Evolutionary conservation across 2,113 vertebrate genomes (phyloP), one percentile per base, ranked within the genome.

Genomic region (Corapipo altera): DNA sequence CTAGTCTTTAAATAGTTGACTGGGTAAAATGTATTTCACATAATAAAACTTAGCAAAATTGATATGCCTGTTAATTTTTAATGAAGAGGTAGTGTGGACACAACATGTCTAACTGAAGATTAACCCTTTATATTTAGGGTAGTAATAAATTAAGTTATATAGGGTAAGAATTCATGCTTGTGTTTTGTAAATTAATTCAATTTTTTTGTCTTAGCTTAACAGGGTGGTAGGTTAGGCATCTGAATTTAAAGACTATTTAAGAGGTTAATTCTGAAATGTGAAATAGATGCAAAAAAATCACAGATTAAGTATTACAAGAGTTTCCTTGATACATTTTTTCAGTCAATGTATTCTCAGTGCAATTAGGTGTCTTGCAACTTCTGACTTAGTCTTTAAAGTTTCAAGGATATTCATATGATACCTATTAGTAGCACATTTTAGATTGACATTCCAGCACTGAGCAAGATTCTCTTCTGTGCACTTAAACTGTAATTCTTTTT

Each of bases 221-320:
- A 95, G 88, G 58, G 64, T 93, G 5, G n/a, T 94, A 97, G 65
- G 69, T 76, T 96, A 96, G 62, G 89, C 88, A 79, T 95, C 65
- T 95, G 76, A 96, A 97, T 98, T 96, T 93, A 66, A 95, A 39
- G 86, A 94, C 85, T 94, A 76, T 93, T 95, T 97, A 98, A 98
- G 98, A 97, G 98, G 97, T 98, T 98, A 98, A 98, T 98, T 98
- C 88, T 97, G 90, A 96, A 97, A 89, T 94, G 96, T 89, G 95
- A 97, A 97, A 97, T 81, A 97, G 96, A 95, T 97, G 97, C 97
- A 98, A 97, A 98, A 98, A 98, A 98, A 98, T 97, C 98, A 98
- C 98, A 96, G 86, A 94, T 96, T 74, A 96, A 95, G 64, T 95
- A 96, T 95, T 92, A 66, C 44, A 94, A 57, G 95, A 89, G 55